Conservation (phyloP, 2,888 invertebrate genomes). For the Tortricodes alternella region DNA sequence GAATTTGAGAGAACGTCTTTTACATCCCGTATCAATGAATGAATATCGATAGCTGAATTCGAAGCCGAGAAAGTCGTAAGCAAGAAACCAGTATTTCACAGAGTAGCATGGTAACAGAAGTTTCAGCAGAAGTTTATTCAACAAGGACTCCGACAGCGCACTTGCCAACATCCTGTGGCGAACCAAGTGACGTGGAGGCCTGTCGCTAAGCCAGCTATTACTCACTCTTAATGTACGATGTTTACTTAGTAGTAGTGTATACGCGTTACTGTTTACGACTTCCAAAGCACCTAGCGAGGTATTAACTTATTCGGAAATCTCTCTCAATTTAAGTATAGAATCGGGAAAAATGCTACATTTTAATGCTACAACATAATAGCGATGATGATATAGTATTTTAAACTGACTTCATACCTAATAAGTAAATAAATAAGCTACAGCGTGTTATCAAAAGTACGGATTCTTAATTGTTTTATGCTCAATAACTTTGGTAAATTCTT, state of each 20-base stretch:
- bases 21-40: too few species aligned
- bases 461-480: too few species aligned
- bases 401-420: too few species aligned
- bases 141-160: background rate
- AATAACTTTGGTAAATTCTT: too few species aligned
- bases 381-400: too few species aligned
- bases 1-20: too few species aligned
- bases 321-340: background rate
- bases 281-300: background rate
- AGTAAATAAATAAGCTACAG: too few species aligned
- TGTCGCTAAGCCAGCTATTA: slow-evolving; percentile 59
- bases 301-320: background rate
- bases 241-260: slow-evolving; percentile 37
- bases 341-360: too few species aligned
- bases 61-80: background rate
- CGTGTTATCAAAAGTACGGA: too few species aligned
- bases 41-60: too few species aligned
- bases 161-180: slow-evolving; percentile 27
- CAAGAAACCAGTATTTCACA: background rate
- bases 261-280: slow-evolving; percentile 43
- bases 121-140: slow-evolving; percentile 18
- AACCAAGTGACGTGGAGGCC: slow-evolving; percentile 37
- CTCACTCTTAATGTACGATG: slow-evolving; percentile 59
- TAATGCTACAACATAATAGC: too few species aligned
- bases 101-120: background rate